phyloP scores from a whole-genome alignment of 2,888 invertebrate species.

The Diarsia dahlii region DNA sequence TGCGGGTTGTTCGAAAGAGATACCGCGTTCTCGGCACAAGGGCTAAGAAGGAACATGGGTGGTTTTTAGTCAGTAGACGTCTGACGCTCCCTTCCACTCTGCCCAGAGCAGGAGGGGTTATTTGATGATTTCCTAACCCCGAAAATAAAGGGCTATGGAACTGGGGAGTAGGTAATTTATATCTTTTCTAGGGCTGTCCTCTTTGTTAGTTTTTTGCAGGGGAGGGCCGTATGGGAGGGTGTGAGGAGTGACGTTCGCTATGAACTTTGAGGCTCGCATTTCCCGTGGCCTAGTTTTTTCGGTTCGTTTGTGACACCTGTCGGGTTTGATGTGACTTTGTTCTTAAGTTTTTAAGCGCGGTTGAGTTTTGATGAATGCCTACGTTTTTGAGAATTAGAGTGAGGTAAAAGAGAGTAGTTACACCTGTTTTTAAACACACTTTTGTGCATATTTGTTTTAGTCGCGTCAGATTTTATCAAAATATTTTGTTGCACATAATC shows the following conservation, averaged over 20 bases:
- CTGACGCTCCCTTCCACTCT: too few species aligned
- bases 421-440: not conserved
- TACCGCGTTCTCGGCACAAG: too few species aligned
- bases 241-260: slow-evolving; percentile 47
- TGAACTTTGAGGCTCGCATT: slow-evolving; percentile 57
- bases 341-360: slow-evolving; percentile 22
- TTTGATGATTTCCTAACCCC: too few species aligned
- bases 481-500: too few species aligned
- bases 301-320: slow-evolving; percentile 53
- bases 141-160: slow-evolving; percentile 39
- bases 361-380: not conserved
- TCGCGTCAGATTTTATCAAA: too few species aligned
- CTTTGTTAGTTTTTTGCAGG: slow-evolving; percentile 54
- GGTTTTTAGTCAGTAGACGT: too few species aligned
- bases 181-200: slow-evolving; percentile 54
- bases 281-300: slow-evolving; percentile 59
- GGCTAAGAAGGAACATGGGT: too few species aligned
- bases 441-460: not conserved
- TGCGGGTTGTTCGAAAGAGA: too few species aligned
- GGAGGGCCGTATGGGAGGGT: slow-evolving; percentile 41
- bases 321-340: slow-evolving; percentile 45
- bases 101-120: too few species aligned
- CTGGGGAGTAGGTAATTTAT: slow-evolving; percentile 53
- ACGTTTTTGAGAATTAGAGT: not conserved
- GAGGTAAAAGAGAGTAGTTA: not conserved